Conservation (phyloP, 2,113 vertebrate species). For the Rousettus leschenaultii region DNA sequence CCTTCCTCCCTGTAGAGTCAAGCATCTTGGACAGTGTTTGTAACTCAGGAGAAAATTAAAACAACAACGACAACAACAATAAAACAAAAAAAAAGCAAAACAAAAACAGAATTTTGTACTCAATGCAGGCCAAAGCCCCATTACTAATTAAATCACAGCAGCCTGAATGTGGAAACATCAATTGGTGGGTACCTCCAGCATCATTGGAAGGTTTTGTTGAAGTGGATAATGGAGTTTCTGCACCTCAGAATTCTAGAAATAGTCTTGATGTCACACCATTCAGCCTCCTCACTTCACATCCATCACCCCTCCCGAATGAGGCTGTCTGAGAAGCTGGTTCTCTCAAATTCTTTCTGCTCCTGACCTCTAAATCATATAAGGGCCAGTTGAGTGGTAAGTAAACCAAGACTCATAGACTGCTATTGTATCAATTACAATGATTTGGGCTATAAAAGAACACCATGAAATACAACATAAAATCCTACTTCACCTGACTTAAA, state of each 20-base stretch:
- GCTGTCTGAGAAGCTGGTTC: not conserved
- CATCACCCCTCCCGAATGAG: not conserved
- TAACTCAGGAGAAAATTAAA: not conserved
- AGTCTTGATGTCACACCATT: not conserved
- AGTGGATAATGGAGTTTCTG: not conserved
- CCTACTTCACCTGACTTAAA: not conserved
- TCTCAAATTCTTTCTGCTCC: not conserved
- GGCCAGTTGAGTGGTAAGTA: not conserved
- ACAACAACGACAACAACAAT: too few relatives aligned
- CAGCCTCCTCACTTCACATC: not conserved
- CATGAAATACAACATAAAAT: not conserved
- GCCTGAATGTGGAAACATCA: not conserved
- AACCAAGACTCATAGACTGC: not conserved
- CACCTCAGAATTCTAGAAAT: not conserved
- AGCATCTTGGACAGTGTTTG: conserved; percentile 8
- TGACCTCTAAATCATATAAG: not conserved
- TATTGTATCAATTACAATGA: not conserved
- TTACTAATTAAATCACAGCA: conserved; percentile 48
- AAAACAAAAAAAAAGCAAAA: not conserved
- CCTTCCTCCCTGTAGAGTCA: not conserved
- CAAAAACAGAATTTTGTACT: not conserved
- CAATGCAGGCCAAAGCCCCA: not conserved
- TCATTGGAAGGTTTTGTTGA: not conserved
- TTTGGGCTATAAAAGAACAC: not conserved
- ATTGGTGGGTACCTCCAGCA: not conserved